Evolutionary conservation across 1,140 invertebrate genomes (phyloP).

Genomic region (Phthorimaea operculella): DNA sequence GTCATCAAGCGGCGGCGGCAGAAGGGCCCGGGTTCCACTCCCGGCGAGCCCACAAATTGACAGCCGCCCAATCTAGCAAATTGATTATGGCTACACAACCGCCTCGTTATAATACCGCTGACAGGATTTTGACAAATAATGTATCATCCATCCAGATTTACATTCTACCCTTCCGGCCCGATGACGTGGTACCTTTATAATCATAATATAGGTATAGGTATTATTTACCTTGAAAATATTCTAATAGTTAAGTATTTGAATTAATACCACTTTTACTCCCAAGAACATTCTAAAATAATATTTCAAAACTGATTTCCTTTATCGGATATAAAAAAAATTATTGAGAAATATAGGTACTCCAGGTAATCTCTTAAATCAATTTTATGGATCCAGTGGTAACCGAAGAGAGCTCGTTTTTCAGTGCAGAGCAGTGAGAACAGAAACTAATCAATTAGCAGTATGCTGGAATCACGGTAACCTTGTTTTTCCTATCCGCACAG

Average conservation of each 20-base stretch:
- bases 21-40: slow-evolving; percentile 6
- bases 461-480: slow-evolving; percentile 8
- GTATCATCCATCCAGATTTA: slow-evolving; percentile 7
- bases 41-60: slow-evolving; percentile 49
- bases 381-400: no score
- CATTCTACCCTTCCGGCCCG: no score
- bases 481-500: slow-evolving; percentile 20
- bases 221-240: no score
- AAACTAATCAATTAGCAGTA: slow-evolving; percentile 14
- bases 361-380: no score
- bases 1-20: slow-evolving; percentile 41
- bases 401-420: neutral
- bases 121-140: slow-evolving; percentile 37
- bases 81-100: slow-evolving; percentile 47
- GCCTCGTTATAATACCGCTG: slow-evolving; percentile 50
- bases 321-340: no score
- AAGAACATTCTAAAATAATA: no score
- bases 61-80: slow-evolving; percentile 40
- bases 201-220: no score
- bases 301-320: no score
- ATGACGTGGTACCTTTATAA: no score
- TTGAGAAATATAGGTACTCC: no score
- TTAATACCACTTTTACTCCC: no score
- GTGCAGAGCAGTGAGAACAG: neutral
- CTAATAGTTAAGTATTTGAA: no score